Evolutionary conservation across 2,113 vertebrate species (phyloP).

Genomic region (Sitta europaea): DNA sequence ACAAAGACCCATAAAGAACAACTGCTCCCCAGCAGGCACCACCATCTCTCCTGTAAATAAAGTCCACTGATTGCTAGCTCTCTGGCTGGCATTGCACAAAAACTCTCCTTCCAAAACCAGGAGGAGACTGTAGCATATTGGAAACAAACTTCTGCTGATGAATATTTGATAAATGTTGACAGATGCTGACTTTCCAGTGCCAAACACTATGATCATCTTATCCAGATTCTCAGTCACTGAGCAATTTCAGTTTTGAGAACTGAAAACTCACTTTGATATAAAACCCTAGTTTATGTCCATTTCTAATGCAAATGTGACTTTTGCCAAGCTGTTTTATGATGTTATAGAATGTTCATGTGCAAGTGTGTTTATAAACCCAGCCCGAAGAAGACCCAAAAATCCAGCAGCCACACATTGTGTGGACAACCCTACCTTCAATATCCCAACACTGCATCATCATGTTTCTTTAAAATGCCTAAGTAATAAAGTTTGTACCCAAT

Average conservation of each 20-base stretch:
- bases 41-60: background rate
- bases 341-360: background rate
- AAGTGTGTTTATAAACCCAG: background rate
- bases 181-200: slow-evolving; percentile 28
- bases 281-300: background rate
- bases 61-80: background rate
- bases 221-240: background rate
- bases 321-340: background rate
- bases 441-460: background rate
- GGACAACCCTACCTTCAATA: background rate
- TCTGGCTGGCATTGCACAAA: background rate
- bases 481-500: slow-evolving; percentile 76
- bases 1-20: background rate
- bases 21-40: background rate
- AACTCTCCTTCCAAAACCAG: slow-evolving; percentile 26
- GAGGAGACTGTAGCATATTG: background rate
- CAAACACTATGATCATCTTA: background rate
- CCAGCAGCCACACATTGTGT: background rate
- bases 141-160: background rate
- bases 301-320: background rate
- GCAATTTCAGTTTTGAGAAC: background rate
- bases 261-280: background rate
- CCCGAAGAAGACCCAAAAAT: background rate
- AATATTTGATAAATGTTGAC: slow-evolving; percentile 34
- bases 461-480: background rate